Base-by-base conservation (phyloP, 53 echinoderm and acorn worm species). In the Mesocentrotus franciscanus region DNA sequence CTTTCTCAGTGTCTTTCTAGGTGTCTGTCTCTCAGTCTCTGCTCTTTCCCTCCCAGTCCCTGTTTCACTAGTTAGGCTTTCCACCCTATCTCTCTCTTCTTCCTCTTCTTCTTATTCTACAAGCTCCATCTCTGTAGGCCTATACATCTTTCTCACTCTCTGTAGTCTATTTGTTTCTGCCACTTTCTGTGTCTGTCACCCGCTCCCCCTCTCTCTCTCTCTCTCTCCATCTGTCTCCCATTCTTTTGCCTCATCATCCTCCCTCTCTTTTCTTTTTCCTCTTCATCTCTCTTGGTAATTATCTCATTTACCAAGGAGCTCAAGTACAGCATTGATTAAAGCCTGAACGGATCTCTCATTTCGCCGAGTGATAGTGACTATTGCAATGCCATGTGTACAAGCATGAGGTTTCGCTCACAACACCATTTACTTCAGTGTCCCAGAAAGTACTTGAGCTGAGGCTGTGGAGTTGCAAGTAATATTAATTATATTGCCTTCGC, bases 291-390 rank as follows among this genome's bases (percentile, higher is more conserved):
- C 85, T 5, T 56, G 42, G 42, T 85, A 85, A 49, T 85, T 91
- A 66, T 91, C 30, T 91, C 62, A 87, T 87, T 87, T 87, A 87
- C 87, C 7, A 2, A n/a, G 87, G 26, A 57, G 26, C 87, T 87
- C 58, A 57, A 27, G 10, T 87, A 75, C 22, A 87, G 29, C 87
- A n/a, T 57, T 87, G 87, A 87, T 58, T 87, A 87, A 27, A 87
- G n/a, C 57, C 87, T 3, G 58, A 26, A 10, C 58, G n/a, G 57
- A 12, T 17, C 58, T 57, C n/a, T 87, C 58, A 29, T 27, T n/a
- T n/a, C 58, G 27, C 34, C 57, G 59, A 87, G 57, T 87, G 87
- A 87, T 59, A 5, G 58, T 22, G 10, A 27, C 58, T 59, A 87
- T 87, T 57, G 29, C 87, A 56, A 11, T 87, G 87, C 58, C 87